Evolutionary conservation across 2,888 invertebrate species (phyloP).

Genomic region (Drosophila mercatorum): DNA sequence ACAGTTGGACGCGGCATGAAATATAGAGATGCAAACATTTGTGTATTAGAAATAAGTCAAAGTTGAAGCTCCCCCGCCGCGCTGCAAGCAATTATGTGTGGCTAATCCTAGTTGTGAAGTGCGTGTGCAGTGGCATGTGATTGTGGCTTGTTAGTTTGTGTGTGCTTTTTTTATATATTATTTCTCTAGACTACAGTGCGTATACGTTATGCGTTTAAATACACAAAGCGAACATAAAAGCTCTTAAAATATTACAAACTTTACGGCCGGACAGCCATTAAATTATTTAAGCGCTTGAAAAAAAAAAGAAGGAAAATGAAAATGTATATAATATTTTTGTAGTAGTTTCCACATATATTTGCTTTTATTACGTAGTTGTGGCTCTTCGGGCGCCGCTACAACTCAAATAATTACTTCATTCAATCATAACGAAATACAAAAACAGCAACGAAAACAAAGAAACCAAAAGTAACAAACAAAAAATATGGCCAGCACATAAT

Average conservation of each 20-base stretch:
- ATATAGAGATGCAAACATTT: constrained; percentile 49
- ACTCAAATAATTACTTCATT: constrained; percentile 79
- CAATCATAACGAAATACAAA: constrained; percentile 58
- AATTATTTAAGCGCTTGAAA: constrained; percentile 47
- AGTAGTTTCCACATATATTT: constrained; percentile 8
- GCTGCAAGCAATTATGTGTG: constrained; percentile 16
- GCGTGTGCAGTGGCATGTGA: constrained; percentile 20
- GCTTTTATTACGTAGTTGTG: constrained; percentile 15
- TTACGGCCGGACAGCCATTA: constrained; percentile 37
- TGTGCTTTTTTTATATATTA: not conserved
- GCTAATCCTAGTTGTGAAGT: constrained; percentile 28
- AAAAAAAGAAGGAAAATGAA: constrained; percentile 28
- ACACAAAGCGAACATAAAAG: constrained; percentile 28
- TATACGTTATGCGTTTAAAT: constrained; percentile 42
- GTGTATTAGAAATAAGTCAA: constrained; percentile 62
- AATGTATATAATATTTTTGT: constrained; percentile 17
- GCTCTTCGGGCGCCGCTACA: constrained; percentile 48
- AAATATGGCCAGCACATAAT: constrained; percentile 48
- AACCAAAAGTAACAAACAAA: constrained; percentile 24
- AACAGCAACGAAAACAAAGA: constrained; percentile 8
- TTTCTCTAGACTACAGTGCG: constrained; percentile 57
- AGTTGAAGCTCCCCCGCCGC: constrained; percentile 15
- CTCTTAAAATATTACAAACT: constrained; percentile 23
- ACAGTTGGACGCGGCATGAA: constrained; percentile 37
- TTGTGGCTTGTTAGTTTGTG: constrained; percentile 53